Conservation (phyloP, 2,797 vertebrate species). For the Scolopax bukidnonensis region DNA sequence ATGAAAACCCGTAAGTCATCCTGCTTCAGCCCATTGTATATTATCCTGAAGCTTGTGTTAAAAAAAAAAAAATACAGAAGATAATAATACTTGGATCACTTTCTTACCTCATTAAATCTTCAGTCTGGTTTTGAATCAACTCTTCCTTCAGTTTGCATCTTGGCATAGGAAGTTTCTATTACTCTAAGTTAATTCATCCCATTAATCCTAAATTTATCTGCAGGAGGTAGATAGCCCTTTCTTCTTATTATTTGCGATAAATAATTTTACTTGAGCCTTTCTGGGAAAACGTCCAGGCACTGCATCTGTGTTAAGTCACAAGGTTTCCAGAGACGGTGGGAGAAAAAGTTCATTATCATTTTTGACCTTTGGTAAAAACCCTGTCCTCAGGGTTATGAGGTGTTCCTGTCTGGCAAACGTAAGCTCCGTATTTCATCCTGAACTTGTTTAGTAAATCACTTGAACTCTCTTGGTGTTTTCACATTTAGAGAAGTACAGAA, state of each 20-base stretch:
- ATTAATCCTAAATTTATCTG: slow-evolving; percentile 1
- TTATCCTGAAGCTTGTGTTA: not conserved
- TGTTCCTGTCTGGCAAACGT: not conserved
- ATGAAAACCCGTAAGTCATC: not conserved
- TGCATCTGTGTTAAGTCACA: not conserved
- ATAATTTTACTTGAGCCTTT: not conserved
- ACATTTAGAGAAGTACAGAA: not conserved
- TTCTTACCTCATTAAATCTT: not conserved
- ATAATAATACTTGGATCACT: not conserved
- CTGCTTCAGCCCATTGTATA: not conserved
- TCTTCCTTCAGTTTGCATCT: not conserved
- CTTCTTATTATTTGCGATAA: not conserved
- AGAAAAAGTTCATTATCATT: slow-evolving; percentile 11
- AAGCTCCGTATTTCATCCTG: not conserved
- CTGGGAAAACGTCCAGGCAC: not conserved
- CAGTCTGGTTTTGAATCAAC: not conserved
- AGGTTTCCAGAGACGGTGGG: not conserved
- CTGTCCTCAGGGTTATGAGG: not conserved
- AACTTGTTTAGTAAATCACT: not conserved
- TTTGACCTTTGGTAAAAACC: slow-evolving; percentile 6
- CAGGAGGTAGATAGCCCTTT: not conserved
- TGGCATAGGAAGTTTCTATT: not conserved
- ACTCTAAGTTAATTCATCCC: not conserved
- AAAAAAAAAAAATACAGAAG: not conserved
- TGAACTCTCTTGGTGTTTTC: not conserved